Conservation (phyloP, 2,113 vertebrate genomes). For the Motacilla tschutschensis region DNA sequence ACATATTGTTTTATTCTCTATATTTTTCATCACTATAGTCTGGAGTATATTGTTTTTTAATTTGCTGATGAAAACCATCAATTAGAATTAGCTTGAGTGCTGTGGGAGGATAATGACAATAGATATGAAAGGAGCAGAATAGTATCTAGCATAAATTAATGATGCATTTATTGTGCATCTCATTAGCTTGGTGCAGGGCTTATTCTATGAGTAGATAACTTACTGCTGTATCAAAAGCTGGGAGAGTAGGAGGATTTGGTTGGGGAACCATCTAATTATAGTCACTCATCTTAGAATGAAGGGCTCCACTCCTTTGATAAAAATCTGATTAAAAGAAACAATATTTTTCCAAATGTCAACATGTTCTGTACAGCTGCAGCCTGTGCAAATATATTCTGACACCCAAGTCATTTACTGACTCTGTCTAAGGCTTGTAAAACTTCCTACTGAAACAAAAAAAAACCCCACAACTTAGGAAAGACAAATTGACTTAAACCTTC, state of each 20-base stretch:
- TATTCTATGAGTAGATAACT: conserved; percentile 51
- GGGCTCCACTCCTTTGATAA: conserved; percentile 25
- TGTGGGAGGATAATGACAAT: conserved; percentile 40
- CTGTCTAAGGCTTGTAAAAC: not conserved
- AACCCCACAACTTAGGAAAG: not conserved
- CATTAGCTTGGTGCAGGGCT: not conserved
- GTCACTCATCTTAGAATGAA: conserved; percentile 10
- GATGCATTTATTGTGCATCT: conserved; percentile 47
- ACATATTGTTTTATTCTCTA: conserved; percentile 55
- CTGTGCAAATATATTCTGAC: conserved; percentile 7
- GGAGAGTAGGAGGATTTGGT: conserved; percentile 7
- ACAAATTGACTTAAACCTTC: not conserved
- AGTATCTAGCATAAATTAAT: conserved; percentile 51
- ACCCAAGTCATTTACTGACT: not conserved
- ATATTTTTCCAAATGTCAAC: conserved; percentile 21
- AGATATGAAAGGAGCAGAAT: conserved; percentile 20
- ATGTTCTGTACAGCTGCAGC: not conserved
- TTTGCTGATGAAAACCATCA: conserved; percentile 69
- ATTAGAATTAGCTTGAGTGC: conserved; percentile 66
- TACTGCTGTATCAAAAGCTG: not conserved
- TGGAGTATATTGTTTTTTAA: conserved; percentile 67
- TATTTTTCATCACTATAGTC: conserved; percentile 63
- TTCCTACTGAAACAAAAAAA: not conserved
- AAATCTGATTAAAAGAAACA: conserved; percentile 34
- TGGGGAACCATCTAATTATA: conserved; percentile 44